Evolutionary conservation across 1,140 invertebrate genomes (phyloP).

Genomic region (Nephila pilipes): DNA sequence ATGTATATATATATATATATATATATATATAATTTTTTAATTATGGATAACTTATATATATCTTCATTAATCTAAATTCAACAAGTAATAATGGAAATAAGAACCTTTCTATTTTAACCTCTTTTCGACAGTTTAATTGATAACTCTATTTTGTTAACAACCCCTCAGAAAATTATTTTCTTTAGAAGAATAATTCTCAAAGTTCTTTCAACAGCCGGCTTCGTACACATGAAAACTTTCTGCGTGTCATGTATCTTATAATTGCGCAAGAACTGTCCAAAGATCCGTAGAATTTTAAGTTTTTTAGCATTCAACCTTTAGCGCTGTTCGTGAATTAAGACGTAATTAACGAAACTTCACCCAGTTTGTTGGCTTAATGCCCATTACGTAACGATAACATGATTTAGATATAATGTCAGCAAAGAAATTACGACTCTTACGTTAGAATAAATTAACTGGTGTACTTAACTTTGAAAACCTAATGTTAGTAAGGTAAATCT

Average conservation of each 20-base stretch:
- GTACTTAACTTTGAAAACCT: neutral
- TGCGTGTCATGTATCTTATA: constrained; percentile 7
- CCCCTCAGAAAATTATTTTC: neutral
- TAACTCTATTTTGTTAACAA: neutral
- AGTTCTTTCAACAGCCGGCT: neutral
- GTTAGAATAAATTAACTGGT: neutral
- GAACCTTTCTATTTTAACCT: too few relatives aligned
- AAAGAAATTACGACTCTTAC: neutral
- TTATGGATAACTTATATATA: too few relatives aligned
- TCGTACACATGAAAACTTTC: neutral
- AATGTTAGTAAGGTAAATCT: neutral
- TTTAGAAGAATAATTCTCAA: neutral
- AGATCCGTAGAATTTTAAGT: neutral
- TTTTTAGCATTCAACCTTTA: neutral
- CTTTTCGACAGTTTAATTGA: neutral
- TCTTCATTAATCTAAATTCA: too few relatives aligned
- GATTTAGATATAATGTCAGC: neutral
- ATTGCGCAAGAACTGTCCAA: neutral
- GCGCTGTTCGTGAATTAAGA: neutral
- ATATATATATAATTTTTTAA: too few relatives aligned
- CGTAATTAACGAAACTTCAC: constrained; percentile 21
- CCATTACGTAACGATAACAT: neutral
- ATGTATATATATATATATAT: too few relatives aligned
- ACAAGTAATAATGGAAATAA: too few relatives aligned
- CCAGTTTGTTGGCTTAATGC: constrained; percentile 18